Conservation (phyloP, 1,140 invertebrate species). For the Riptortus pedestris region DNA sequence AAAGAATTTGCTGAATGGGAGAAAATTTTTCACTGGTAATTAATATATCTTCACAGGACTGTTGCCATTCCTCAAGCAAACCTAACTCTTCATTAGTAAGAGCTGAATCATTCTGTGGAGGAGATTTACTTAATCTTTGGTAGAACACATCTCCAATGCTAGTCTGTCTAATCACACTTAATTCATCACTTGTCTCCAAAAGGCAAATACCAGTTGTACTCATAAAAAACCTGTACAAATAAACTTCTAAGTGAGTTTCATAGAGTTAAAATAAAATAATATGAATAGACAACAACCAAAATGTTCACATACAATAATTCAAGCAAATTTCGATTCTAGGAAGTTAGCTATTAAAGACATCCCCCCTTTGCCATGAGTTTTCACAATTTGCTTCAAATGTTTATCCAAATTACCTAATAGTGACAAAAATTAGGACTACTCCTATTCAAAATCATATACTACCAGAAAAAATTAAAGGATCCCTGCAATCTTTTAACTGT, state of each 20-base stretch:
- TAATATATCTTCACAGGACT: not conserved
- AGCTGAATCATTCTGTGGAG: not conserved
- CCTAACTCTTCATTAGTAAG: not conserved
- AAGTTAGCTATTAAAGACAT: not conserved
- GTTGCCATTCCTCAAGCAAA: not conserved
- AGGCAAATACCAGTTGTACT: not conserved
- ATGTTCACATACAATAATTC: not conserved
- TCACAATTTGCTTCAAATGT: not conserved
- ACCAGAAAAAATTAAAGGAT: too few relatives aligned
- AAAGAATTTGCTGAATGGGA: not conserved
- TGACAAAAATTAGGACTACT: not conserved
- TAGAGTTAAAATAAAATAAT: slow-evolving; percentile 1
- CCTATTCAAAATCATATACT: too few relatives aligned
- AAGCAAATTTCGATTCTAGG: not conserved
- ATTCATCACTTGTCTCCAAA: not conserved
- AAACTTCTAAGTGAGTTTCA: not conserved
- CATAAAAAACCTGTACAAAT: not conserved
- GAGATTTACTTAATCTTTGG: not conserved
- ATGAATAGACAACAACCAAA: not conserved
- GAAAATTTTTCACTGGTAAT: not conserved
- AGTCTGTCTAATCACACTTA: not conserved
- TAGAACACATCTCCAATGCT: slow-evolving; percentile 2
- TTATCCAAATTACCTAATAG: not conserved
- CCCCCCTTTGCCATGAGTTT: not conserved
- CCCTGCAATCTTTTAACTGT: too few relatives aligned